Conservation (phyloP, 2,113 vertebrate genomes). For the Clarias magur region DNA sequence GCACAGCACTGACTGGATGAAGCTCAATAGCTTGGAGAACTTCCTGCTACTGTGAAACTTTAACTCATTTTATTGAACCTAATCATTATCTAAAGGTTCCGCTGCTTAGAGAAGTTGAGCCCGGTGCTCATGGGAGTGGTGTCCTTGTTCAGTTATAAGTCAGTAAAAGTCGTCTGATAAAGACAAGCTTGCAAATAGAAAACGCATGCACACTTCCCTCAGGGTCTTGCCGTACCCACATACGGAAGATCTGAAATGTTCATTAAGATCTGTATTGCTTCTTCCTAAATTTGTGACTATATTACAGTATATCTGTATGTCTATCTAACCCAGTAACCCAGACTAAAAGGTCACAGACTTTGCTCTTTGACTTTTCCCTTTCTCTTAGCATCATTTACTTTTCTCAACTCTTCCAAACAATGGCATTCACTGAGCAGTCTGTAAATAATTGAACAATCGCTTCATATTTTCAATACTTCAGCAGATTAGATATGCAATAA, state of each 20-base stretch:
- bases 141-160: neutral
- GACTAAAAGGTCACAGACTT: conserved; percentile 62
- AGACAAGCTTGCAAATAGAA: neutral
- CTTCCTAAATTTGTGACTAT: neutral
- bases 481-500: neutral
- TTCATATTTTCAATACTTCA: neutral
- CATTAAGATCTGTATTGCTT: neutral
- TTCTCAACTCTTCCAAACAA: neutral
- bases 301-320: neutral
- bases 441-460: conserved; percentile 14
- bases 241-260: neutral
- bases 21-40: conserved; percentile 9
- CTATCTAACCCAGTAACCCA: conserved; percentile 51
- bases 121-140: conserved; percentile 29
- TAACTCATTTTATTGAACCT: conserved; percentile 65
- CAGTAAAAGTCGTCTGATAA: conserved; percentile 16
- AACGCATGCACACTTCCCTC: neutral
- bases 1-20: conserved; percentile 28
- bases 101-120: conserved; percentile 32
- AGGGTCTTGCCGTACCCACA: neutral
- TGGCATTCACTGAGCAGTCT: neutral
- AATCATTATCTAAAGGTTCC: conserved; percentile 64
- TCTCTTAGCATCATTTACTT: conserved; percentile 12
- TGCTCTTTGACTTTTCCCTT: conserved; percentile 60
- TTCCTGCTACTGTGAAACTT: conserved; percentile 60